Percentiles rank a stretch among this genome's conserved stretches.
Evolutionary conservation across 2,797 vertebrate genomes (phyloP).

Genomic region (Brotula barbata): DNA sequence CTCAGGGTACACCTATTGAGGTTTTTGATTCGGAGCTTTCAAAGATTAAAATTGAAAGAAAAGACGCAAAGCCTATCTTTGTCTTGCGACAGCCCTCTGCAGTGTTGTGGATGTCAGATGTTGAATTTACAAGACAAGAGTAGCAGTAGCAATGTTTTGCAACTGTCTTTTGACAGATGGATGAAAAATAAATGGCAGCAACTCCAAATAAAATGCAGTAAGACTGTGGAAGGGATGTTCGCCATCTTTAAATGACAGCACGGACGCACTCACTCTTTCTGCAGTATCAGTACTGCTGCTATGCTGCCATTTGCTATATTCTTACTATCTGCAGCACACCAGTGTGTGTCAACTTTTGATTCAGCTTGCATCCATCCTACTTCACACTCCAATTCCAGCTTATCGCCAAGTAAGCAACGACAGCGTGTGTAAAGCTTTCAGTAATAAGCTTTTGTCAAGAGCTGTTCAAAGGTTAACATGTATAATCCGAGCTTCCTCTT

Average conservation of each 20-base stretch:
- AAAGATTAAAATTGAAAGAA: no score
- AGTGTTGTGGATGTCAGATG: constrained; percentile 75
- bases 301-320: constrained; percentile 20
- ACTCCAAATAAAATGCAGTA: constrained; percentile 63
- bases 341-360: constrained; percentile 28
- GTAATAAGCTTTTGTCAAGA: constrained; percentile 23
- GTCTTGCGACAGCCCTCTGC: constrained; percentile 75
- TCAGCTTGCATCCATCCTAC: constrained; percentile 7
- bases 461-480: constrained; percentile 10
- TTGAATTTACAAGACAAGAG: constrained; percentile 79
- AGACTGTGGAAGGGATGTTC: constrained; percentile 68
- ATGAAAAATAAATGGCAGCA: constrained; percentile 68
- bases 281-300: constrained; percentile 35
- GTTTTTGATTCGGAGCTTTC: constrained; percentile 73
- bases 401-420: constrained; percentile 22
- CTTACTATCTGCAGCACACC: constrained; percentile 8
- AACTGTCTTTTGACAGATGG: constrained; percentile 73
- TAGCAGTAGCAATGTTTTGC: constrained; percentile 62
- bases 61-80: constrained; percentile 80
- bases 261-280: constrained; percentile 48
- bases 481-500: constrained; percentile 22
- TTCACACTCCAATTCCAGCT: constrained; percentile 20
- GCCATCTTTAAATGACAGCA: constrained; percentile 55
- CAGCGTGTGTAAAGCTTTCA: constrained; percentile 11
- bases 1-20: constrained; percentile 76